Evolutionary conservation across 2,113 vertebrate genomes (phyloP).

Genomic region (Progne subis): DNA sequence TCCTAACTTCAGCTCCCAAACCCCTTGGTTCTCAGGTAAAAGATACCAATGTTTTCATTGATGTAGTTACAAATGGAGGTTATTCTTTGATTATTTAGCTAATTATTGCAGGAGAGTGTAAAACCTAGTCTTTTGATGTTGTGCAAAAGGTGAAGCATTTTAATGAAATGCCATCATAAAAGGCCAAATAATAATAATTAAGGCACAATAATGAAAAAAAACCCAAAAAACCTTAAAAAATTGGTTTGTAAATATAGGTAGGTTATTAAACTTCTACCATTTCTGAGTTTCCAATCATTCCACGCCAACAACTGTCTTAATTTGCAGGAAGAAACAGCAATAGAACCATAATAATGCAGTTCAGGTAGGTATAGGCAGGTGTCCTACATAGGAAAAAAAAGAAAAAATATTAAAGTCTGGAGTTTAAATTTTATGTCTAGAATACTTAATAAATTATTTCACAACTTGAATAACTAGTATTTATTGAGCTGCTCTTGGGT

Average conservation of each 20-base stretch:
- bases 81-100: background rate
- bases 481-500: background rate
- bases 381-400: background rate
- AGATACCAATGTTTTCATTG: background rate
- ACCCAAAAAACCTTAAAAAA: rapidly evolving
- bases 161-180: background rate
- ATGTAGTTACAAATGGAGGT: background rate
- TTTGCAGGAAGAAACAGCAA: background rate
- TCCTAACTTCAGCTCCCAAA: background rate
- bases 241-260: background rate
- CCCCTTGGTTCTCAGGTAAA: background rate
- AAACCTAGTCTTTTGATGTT: background rate
- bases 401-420: background rate
- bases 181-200: background rate
- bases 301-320: background rate
- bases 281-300: background rate
- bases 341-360: background rate
- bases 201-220: background rate
- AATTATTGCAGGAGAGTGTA: background rate
- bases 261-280: background rate
- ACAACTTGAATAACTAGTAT: background rate
- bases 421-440: background rate
- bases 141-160: background rate
- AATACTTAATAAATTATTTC: background rate
- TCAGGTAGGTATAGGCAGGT: background rate